phyloP scores from a whole-genome alignment of 1,140 invertebrate genomes.

The Aphelenchoides besseyi region DNA sequence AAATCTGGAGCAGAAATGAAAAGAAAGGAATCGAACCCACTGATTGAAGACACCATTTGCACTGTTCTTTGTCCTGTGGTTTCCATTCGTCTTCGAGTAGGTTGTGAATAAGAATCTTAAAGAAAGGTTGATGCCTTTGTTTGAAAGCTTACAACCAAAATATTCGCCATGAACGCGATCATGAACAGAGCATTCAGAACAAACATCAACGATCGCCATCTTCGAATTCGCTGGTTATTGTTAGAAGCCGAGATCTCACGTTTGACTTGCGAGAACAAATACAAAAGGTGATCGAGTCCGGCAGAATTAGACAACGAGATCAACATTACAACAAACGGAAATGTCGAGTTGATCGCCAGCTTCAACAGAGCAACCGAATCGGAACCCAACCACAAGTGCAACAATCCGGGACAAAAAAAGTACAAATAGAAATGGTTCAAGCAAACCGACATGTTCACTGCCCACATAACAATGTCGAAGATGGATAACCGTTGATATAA shows the following conservation, averaged over 20 bases:
- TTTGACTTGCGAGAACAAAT: background rate
- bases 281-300: background rate
- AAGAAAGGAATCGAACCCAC: background rate
- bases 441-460: background rate
- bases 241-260: slow-evolving; percentile 1
- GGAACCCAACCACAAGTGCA: background rate
- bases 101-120: slow-evolving; percentile 9
- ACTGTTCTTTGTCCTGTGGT: background rate
- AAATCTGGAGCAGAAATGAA: background rate
- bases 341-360: background rate
- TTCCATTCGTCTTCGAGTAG: background rate
- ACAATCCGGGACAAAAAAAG: background rate
- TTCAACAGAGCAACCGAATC: background rate
- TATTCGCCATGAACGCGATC: slow-evolving; percentile 1
- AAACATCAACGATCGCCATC: background rate
- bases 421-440: background rate
- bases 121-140: too few species aligned
- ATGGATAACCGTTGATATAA: slow-evolving; percentile 5
- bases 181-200: slow-evolving; percentile 8
- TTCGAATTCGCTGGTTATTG: background rate
- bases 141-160: slow-evolving; percentile 1
- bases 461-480: slow-evolving; percentile 8
- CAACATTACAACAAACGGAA: background rate
- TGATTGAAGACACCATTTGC: background rate
- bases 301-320: slow-evolving; percentile 1